Evolutionary conservation across 1,140 invertebrate species (phyloP).

Genomic region (Musca domestica): DNA sequence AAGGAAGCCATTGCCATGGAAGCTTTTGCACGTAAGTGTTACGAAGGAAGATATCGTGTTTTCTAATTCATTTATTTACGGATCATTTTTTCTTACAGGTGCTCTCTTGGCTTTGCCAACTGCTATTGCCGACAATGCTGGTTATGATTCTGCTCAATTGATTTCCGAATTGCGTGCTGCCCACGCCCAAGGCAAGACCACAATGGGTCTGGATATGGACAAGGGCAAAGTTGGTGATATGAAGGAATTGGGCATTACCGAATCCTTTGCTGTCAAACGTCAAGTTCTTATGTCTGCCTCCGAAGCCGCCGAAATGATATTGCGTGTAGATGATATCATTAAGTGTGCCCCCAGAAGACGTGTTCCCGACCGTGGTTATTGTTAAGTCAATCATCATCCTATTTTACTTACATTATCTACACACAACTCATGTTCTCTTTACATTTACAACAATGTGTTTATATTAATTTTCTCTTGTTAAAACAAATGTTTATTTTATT

Average conservation of each 20-base stretch:
- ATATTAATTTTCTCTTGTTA: slow-evolving; percentile 6
- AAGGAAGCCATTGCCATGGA: slow-evolving; percentile 98
- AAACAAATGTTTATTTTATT: slow-evolving; percentile 12
- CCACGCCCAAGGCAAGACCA: slow-evolving; percentile 74
- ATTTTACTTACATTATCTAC: background rate
- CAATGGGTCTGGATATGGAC: slow-evolving; percentile 92
- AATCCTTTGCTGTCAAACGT: slow-evolving; percentile 94
- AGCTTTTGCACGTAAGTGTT: slow-evolving; percentile 71
- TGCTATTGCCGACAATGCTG: slow-evolving; percentile 97
- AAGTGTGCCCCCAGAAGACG: slow-evolving; percentile 91
- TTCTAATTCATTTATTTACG: background rate
- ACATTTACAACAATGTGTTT: slow-evolving; percentile 11
- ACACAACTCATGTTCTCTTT: slow-evolving; percentile 8
- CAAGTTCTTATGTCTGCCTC: slow-evolving; percentile 92
- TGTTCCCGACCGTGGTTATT: slow-evolving; percentile 80
- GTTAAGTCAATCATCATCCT: slow-evolving; percentile 58
- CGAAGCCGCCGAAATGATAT: slow-evolving; percentile 98
- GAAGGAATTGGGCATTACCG: slow-evolving; percentile 86
- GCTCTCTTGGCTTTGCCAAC: slow-evolving; percentile 87
- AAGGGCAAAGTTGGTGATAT: slow-evolving; percentile 82
- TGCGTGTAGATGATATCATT: slow-evolving; percentile 97
- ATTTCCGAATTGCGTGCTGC: slow-evolving; percentile 85
- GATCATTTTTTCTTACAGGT: slow-evolving; percentile 50
- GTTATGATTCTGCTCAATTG: slow-evolving; percentile 95
- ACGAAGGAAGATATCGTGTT: too few relatives aligned